phyloP scores from a whole-genome alignment of 64 coral and sea anemone species.

The Montipora efflorescens region DNA sequence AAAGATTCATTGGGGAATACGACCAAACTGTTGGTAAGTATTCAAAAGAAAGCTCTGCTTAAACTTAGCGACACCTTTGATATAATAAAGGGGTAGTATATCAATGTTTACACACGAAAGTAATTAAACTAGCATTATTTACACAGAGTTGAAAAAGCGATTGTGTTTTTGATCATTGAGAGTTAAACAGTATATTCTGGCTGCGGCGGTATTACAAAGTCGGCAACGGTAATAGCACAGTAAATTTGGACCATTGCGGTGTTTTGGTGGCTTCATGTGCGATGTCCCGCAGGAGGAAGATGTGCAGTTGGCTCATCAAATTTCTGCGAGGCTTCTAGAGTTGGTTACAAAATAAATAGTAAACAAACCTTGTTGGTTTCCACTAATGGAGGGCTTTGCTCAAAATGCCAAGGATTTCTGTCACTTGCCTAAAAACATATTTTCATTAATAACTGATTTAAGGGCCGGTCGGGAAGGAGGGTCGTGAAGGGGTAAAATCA shows the following conservation, averaged over 20 bases:
- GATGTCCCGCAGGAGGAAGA: too few species aligned
- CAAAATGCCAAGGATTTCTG: too few species aligned
- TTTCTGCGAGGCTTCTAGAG: too few species aligned
- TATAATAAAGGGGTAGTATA: not conserved
- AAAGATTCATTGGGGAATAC: constrained; percentile 86
- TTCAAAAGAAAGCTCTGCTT: not conserved
- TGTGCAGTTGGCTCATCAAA: too few species aligned
- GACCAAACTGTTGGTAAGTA: constrained; percentile 74
- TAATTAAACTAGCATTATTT: not conserved
- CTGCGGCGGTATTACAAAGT: too few species aligned
- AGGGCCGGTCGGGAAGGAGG: too few species aligned
- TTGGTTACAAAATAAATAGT: too few species aligned
- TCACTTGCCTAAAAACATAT: too few species aligned
- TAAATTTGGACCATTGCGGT: not conserved
- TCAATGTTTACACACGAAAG: constrained; percentile 29
- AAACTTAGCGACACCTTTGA: not conserved
- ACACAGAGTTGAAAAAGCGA: not conserved
- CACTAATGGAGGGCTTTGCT: not conserved
- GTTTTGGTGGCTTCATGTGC: too few species aligned
- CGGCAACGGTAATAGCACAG: not conserved
- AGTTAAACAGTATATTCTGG: not conserved
- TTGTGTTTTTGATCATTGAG: not conserved
- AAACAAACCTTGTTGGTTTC: too few species aligned
- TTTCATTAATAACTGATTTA: too few species aligned
- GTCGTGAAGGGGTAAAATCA: too few species aligned